Evolutionary conservation across 2,888 invertebrate genomes (phyloP).

Genomic region (Scotopteryx bipunctaria): DNA sequence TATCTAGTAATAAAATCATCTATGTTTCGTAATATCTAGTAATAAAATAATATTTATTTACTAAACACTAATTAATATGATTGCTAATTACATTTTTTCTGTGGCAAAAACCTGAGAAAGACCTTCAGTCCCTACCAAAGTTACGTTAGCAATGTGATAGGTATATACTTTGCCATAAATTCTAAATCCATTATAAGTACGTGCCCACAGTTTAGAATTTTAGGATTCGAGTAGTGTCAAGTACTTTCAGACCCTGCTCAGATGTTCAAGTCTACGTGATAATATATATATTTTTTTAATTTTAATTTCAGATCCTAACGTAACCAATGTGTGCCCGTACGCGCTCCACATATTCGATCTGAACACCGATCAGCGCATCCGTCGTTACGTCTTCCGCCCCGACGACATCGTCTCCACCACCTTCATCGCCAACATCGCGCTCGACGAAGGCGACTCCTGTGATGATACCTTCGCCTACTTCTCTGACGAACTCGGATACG

Average conservation of each 20-base stretch:
- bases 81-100: no score
- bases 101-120: no score
- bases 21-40: no score
- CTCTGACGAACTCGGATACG: constrained; percentile 92
- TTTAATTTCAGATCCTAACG: constrained; percentile 67
- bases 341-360: constrained; percentile 90
- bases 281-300: not conserved
- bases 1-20: no score
- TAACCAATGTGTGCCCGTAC: constrained; percentile 90
- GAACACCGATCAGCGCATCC: constrained; percentile 87
- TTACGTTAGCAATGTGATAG: not conserved
- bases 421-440: constrained; percentile 93
- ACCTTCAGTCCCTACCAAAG: not conserved
- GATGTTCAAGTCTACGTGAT: no score
- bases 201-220: no score
- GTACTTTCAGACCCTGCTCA: no score
- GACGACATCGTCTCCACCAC: constrained; percentile 90
- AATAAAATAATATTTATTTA: no score
- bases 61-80: no score
- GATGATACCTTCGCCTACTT: constrained; percentile 91
- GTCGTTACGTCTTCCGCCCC: constrained; percentile 86
- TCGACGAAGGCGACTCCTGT: constrained; percentile 89
- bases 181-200: no score
- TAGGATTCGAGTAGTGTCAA: no score
- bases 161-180: no score